Evolutionary conservation across 2,113 vertebrate genomes (phyloP).

Genomic region (Campylomormyrus numenius): DNA sequence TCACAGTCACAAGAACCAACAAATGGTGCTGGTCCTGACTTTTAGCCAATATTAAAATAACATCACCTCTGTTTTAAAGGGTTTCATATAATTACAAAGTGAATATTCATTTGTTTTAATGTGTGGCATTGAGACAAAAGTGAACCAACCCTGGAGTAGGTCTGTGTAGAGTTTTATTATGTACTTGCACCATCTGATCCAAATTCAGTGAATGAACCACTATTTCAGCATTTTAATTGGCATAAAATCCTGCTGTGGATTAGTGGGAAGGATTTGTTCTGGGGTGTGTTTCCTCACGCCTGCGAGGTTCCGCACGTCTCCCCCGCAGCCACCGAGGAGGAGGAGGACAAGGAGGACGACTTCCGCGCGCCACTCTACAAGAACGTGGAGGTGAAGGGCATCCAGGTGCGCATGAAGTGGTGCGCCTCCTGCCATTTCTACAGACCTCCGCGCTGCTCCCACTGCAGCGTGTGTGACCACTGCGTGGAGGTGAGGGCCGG

Average conservation of each 20-base stretch:
- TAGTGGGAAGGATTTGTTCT: background rate
- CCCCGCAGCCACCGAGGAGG: conserved; percentile 80
- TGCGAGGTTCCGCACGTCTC: conserved; percentile 1
- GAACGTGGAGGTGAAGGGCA: conserved; percentile 88
- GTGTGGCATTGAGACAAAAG: background rate
- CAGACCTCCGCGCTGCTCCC: conserved; percentile 86
- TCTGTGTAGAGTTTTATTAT: background rate
- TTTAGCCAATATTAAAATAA: background rate
- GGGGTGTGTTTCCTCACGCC: background rate
- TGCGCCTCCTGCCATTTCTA: conserved; percentile 94
- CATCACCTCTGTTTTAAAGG: background rate
- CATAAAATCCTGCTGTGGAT: background rate
- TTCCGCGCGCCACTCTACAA: conserved; percentile 82
- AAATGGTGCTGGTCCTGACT: background rate
- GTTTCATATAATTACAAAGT: background rate
- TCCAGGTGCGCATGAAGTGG: conserved; percentile 98
- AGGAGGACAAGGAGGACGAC: conserved; percentile 67
- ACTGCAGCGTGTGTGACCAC: conserved; percentile 95
- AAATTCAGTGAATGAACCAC: background rate
- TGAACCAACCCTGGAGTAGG: background rate
- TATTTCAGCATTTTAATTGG: background rate
- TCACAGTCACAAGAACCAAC: background rate
- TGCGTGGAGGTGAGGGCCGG: conserved; percentile 83
- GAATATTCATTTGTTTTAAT: background rate
- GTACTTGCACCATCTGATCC: background rate